Conservation (phyloP, 1,140 invertebrate species). For the Anoplolepis gracilipes region DNA sequence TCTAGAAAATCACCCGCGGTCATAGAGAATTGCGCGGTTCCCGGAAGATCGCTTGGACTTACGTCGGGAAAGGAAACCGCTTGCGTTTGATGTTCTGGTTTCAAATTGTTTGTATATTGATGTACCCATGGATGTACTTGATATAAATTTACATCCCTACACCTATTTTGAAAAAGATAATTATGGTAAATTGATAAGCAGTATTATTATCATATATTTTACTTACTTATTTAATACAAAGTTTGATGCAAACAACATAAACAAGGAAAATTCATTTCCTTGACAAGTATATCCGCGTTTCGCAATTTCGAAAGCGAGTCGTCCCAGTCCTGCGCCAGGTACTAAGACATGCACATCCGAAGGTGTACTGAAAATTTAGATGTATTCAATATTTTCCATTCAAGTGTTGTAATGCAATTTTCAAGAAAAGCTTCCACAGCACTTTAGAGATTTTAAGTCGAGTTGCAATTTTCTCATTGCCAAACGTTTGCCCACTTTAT, state of each 20-base stretch:
- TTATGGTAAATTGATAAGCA: not conserved
- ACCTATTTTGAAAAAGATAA: slow-evolving; percentile 84
- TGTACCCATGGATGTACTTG: slow-evolving; percentile 97
- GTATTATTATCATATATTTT: not conserved
- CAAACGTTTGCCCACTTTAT: not conserved
- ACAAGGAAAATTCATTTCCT: slow-evolving; percentile 99
- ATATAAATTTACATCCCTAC: slow-evolving; percentile 86
- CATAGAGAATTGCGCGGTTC: slow-evolving; percentile 95
- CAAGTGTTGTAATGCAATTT: slow-evolving; percentile 21
- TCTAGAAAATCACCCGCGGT: slow-evolving; percentile 97
- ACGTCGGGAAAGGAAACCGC: slow-evolving; percentile 96
- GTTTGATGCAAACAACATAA: slow-evolving; percentile 98
- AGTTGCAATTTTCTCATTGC: not conserved
- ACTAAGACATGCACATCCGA: slow-evolving; percentile 92
- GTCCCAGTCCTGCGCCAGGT: slow-evolving; percentile 97
- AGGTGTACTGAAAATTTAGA: slow-evolving; percentile 81
- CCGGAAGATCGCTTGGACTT: slow-evolving; percentile 90
- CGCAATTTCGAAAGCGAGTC: slow-evolving; percentile 97
- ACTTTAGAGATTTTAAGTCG: not conserved
- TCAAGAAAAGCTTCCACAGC: slow-evolving; percentile 8
- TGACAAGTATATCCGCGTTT: slow-evolving; percentile 95
- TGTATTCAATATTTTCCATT: slow-evolving; percentile 75
- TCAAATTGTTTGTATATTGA: slow-evolving; percentile 96
- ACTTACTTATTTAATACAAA: slow-evolving; percentile 96
- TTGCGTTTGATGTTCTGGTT: slow-evolving; percentile 92